Evolutionary conservation across 2,888 invertebrate species (phyloP).

Genomic region (Lasioglossum lativentre): DNA sequence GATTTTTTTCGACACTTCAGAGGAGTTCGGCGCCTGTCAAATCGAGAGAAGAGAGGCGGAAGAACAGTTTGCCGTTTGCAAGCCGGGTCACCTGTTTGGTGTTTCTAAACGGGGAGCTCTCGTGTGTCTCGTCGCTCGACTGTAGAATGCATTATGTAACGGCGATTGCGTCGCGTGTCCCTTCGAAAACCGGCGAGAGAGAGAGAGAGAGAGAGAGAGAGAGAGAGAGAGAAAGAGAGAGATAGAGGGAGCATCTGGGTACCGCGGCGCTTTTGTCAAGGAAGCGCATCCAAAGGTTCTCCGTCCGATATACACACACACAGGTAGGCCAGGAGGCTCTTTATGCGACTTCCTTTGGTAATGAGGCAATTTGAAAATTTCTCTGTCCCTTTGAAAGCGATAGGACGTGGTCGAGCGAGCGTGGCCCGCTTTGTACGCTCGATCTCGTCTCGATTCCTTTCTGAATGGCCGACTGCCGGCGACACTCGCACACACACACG

Average conservation of each 20-base stretch:
- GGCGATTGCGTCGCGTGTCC: not conserved
- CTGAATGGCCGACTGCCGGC: slow-evolving; percentile 22
- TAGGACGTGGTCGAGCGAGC: slow-evolving; percentile 48
- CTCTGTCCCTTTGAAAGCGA: slow-evolving; percentile 51
- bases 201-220: not conserved
- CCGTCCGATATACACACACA: not conserved
- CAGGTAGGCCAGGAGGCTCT: not conserved
- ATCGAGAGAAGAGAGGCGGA: not conserved
- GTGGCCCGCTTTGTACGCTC: slow-evolving; percentile 46
- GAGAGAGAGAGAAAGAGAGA: not conserved
- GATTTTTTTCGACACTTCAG: not conserved
- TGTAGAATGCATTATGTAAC: slow-evolving; percentile 2
- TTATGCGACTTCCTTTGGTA: slow-evolving; percentile 13
- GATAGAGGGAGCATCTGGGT: not conserved
- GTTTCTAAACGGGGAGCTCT: not conserved
- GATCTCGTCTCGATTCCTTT: slow-evolving; percentile 39
- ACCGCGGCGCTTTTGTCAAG: slow-evolving; percentile 9
- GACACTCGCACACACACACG: not conserved
- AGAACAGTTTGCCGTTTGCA: not conserved
- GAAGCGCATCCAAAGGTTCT: not conserved
- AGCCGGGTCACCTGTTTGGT: not conserved
- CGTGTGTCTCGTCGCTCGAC: not conserved
- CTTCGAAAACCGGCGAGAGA: not conserved
- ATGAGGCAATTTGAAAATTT: slow-evolving; percentile 31
- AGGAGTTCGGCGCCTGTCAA: not conserved